Conservation (phyloP, 2,888 invertebrate genomes). For the Heliconius erato region DNA sequence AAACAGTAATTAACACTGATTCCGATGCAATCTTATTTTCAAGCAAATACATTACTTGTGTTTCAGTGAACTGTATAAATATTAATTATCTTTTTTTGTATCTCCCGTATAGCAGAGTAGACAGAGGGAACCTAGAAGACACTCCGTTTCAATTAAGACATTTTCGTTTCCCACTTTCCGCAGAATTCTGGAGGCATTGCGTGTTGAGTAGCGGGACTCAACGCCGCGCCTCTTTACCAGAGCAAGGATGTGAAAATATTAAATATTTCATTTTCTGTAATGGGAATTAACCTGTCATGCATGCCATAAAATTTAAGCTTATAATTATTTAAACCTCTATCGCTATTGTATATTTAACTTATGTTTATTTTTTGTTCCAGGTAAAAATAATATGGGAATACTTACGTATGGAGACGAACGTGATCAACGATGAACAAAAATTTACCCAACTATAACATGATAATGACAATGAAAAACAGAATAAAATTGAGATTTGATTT, state of each 20-base stretch:
- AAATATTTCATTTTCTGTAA: no score
- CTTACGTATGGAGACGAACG: slow-evolving; percentile 12
- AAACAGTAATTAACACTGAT: slow-evolving; percentile 67
- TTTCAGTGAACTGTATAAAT: not conserved
- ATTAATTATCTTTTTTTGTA: not conserved
- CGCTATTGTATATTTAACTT: slow-evolving; percentile 46
- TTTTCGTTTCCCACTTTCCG: no score
- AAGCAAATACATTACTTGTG: slow-evolving; percentile 31
- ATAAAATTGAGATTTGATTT: slow-evolving; percentile 73
- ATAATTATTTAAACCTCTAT: no score
- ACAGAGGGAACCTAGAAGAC: no score
- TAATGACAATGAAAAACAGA: slow-evolving; percentile 64
- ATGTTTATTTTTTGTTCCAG: slow-evolving; percentile 74
- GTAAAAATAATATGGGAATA: slow-evolving; percentile 61
- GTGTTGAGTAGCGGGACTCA: no score
- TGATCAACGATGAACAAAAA: slow-evolving; percentile 59
- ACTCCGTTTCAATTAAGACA: no score
- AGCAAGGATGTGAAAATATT: no score
- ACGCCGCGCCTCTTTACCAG: no score
- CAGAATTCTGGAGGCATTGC: no score
- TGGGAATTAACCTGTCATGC: no score
- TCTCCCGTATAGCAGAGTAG: no score
- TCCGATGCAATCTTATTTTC: slow-evolving; percentile 62
- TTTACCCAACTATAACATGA: slow-evolving; percentile 60
- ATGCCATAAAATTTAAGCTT: no score